Base-by-base conservation (phyloP, 2,113 vertebrate genomes). In the Mystacornis crossleyi region DNA sequence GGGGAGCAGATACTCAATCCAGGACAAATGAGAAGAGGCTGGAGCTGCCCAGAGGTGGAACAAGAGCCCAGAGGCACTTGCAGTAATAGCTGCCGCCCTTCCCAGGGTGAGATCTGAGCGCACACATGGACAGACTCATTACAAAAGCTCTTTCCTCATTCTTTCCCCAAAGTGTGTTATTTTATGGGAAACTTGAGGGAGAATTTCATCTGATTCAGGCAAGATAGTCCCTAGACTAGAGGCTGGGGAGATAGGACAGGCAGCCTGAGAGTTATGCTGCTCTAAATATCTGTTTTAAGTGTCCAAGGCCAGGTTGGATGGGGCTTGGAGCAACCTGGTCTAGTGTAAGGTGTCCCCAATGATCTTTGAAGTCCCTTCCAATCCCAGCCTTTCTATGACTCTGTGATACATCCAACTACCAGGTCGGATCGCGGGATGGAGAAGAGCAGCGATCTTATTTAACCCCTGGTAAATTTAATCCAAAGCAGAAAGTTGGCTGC, bases 401-500 rank as follows among this genome's bases (percentile, higher is more conserved):
- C 70, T 36, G 14, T 18, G 40, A 36, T 3, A 28, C 9, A 14
- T 23, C 58, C 57, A 72, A 72, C 65, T 17, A 36, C 28, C 43
- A 69, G 47, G 24, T 3, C 53, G 48, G 72, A 51, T 55, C 34
- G 40, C 1, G 2, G 36, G 38, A 58, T 6, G 8, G 28, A 86
- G 86, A 31, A 50, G 18, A 61, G 34, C 10, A 64, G 47, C 1
- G 19, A 26, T 92, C 26, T 64, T 45, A 65, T 58, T 66, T 73
- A 94, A 93, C 36, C 79, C 64, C 29, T 17, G 42, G 15, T 17
- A 80, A 90, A 54, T 58, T 57, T 50, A 90, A 93, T 95, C 60
- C 79, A 45, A 70, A 93, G 36, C 92, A 93, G 85, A 95, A 67
- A 70, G 21, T 36, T 95, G 95, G 88, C 87, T 61, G 18, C 47